Evolutionary conservation across 2,888 invertebrate species (phyloP).

Genomic region (Trissoscelio sp.): DNA sequence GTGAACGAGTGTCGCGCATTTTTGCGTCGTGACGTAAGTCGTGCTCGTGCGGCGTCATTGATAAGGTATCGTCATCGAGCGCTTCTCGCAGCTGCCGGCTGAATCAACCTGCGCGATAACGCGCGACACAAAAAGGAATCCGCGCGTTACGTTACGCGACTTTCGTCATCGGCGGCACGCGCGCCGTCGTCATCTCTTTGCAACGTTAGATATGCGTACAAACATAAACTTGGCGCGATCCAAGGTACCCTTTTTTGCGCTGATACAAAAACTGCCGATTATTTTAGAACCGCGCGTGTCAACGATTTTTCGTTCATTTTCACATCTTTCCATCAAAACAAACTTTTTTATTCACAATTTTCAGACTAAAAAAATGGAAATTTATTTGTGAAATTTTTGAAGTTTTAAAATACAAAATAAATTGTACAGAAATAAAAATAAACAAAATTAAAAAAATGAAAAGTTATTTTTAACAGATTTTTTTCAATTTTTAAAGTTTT

Average conservation of each 20-base stretch:
- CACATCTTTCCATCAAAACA: too few relatives aligned
- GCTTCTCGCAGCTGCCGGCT: conserved; percentile 21
- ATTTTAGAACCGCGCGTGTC: conserved; percentile 5
- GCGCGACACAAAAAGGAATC: conserved; percentile 37
- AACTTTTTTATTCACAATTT: too few relatives aligned
- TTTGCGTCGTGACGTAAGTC: conserved; percentile 42
- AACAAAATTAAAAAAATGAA: too few relatives aligned
- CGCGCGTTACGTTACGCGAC: conserved; percentile 38
- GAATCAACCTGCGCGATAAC: conserved; percentile 43
- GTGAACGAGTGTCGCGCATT: conserved; percentile 23
- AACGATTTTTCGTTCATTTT: neutral
- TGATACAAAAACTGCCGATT: conserved; percentile 4
- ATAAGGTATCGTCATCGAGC: conserved; percentile 40
- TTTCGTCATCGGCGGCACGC: conserved; percentile 55
- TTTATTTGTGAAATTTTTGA: too few relatives aligned
- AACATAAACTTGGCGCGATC: conserved; percentile 35
- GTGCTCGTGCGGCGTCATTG: conserved; percentile 39
- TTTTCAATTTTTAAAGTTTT: too few relatives aligned
- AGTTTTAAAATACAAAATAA: too few relatives aligned
- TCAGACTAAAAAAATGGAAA: too few relatives aligned
- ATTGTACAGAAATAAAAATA: too few relatives aligned
- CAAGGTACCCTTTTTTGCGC: conserved; percentile 21
- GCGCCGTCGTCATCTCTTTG: conserved; percentile 16
- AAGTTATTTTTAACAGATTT: too few relatives aligned
- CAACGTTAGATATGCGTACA: conserved; percentile 26